Evolutionary conservation across 1,140 invertebrate species (phyloP).

Genomic region (Glossosoma conforme): DNA sequence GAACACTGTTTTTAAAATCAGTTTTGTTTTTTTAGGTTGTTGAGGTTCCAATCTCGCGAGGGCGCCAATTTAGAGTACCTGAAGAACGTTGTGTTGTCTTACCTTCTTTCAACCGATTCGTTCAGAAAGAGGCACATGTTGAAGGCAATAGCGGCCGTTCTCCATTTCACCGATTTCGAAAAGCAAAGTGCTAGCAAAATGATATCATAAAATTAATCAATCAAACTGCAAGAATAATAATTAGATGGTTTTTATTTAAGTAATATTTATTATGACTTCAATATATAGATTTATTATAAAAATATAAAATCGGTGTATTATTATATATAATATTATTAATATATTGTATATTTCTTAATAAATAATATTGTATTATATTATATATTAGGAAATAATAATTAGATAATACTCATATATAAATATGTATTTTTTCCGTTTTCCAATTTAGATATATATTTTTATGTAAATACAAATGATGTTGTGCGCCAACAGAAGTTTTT

Average conservation of each 20-base stretch:
- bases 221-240: neutral
- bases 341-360: neutral
- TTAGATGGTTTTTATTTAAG: neutral
- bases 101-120: constrained; percentile 65
- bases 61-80: constrained; percentile 85
- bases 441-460: neutral
- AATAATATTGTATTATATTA: neutral
- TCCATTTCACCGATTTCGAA: constrained; percentile 73
- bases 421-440: neutral
- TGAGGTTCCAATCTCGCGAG: constrained; percentile 72
- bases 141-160: constrained; percentile 80
- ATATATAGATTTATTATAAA: neutral
- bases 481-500: no score
- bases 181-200: constrained; percentile 35
- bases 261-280: neutral
- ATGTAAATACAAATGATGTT: neutral
- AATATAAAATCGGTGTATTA: neutral
- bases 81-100: constrained; percentile 85
- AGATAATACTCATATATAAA: neutral
- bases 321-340: neutral
- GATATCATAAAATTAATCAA: constrained; percentile 8
- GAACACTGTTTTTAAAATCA: no score
- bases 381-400: neutral
- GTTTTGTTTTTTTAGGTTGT: constrained; percentile 52
- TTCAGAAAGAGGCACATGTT: constrained; percentile 74